Evolutionary conservation across 1,140 invertebrate species (phyloP), one percentile per base, ranked within the genome.

Genomic region (Rhopalosiphum padi): DNA sequence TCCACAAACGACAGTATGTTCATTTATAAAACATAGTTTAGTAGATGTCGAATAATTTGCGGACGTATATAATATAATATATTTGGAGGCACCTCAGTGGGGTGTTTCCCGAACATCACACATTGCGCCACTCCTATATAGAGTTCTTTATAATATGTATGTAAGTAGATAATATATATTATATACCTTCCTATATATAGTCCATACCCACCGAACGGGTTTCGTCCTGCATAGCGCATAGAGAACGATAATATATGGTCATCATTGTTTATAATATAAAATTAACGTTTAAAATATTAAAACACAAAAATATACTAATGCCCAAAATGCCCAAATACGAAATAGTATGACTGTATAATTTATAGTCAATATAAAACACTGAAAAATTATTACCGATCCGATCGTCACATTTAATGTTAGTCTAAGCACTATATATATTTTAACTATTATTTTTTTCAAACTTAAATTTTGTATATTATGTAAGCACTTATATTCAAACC

Each of bases 161-260:
- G 30, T n/a, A 68, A 77, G 18, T 77, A 41, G 2, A 83, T 83
- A 83, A 41, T 83, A 83, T 83, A 23, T 37, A 2, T 43, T 23
- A 85, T 25, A 43, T 41, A 77, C 60, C 60, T 77, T n/a, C 30
- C 60, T 77, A 77, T 77, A 77, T 77, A 77, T 46, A 86, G 37
- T 86, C 15, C 41, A 86, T 86, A 46, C 85, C 25, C 25, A 86
- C 85, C 85, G 85, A 86, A 86, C 85, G 41, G 85, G 85, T 86
- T 86, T 86, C 41, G 25, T 86, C 85, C 43, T 41, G 43, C 41
- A 22, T 35, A 77, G 60, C 15, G 15, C 30, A 68, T 18, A 35
- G n/a, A 23, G 4, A 86, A 86, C 43, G 43, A 43, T 86, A 51
- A 51, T 51, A 43, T 41, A 85, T 85, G 23, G 37, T 83, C n/a